phyloP scores from a whole-genome alignment of 2,797 vertebrate species.

The Nothura maculosa region DNA sequence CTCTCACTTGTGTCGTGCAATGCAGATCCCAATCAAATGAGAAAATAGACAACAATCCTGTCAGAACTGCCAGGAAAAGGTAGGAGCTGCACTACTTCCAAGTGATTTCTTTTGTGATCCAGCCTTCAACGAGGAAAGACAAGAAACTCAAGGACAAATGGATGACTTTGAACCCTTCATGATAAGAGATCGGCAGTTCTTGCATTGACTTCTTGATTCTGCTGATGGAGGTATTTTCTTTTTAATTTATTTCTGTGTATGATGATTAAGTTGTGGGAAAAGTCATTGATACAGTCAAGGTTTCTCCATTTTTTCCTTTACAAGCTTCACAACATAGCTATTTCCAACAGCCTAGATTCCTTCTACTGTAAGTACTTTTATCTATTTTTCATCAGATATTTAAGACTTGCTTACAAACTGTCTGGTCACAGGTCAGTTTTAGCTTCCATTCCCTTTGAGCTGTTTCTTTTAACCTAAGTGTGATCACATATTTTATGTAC shows the following conservation, averaged over 20 bases:
- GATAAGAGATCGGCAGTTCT: background rate
- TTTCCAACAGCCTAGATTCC: background rate
- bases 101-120: background rate
- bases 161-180: conserved; percentile 27
- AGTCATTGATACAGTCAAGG: background rate
- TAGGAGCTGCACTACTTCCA: background rate
- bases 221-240: background rate
- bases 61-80: background rate
- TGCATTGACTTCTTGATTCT: background rate
- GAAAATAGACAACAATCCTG: background rate
- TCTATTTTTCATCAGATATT: background rate
- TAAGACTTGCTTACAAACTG: background rate
- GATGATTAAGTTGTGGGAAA: background rate
- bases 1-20: rapidly evolving
- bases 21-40: background rate
- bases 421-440: background rate
- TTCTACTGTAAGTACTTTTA: background rate
- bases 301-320: background rate
- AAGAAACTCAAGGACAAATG: background rate
- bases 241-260: background rate
- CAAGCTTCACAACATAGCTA: rapidly evolving
- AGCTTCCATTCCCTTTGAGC: background rate
- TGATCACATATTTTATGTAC: background rate
- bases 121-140: background rate
- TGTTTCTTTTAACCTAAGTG: background rate